These are phyloP conservation scores for Salvelinus namaycush DNA, from an alignment of 2,113 vertebrate genomes.

Conservation along the genomic window DNA sequence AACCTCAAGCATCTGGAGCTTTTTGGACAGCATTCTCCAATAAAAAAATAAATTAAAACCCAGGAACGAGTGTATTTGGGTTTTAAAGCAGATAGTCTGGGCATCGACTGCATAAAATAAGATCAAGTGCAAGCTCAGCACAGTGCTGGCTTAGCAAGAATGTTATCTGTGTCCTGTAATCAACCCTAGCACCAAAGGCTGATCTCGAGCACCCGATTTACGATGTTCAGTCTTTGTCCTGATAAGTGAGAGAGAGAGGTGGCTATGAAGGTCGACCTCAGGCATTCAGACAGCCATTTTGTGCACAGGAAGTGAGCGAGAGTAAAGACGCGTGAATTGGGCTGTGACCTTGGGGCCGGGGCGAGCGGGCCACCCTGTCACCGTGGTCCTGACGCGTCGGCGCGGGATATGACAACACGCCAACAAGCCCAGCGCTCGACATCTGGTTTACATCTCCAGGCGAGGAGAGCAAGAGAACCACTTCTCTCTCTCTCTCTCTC, in stretches of 20 bases:
- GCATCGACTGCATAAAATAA: neutral
- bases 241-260: neutral
- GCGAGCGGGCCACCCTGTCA: constrained; percentile 3
- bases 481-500: constrained; percentile 12
- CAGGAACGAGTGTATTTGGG: constrained; percentile 25
- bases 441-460: constrained; percentile 63
- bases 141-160: constrained; percentile 2
- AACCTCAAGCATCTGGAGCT: constrained; percentile 33
- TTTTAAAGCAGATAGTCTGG: neutral
- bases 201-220: no score
- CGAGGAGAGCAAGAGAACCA: constrained; percentile 15
- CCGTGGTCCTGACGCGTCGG: constrained; percentile 38
- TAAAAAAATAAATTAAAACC: neutral
- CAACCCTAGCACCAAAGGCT: neutral
- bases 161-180: neutral
- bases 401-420: constrained; percentile 29
- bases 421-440: constrained; percentile 50
- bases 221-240: no score
- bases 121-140: neutral
- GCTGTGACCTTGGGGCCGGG: constrained; percentile 8
- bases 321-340: neutral
- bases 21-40: constrained; percentile 25
- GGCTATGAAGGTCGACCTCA: no score
- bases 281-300: no score
- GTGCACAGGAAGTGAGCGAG: no score